Evolutionary conservation across 2,113 vertebrate genomes (phyloP).

Genomic region (Columba janthina): DNA sequence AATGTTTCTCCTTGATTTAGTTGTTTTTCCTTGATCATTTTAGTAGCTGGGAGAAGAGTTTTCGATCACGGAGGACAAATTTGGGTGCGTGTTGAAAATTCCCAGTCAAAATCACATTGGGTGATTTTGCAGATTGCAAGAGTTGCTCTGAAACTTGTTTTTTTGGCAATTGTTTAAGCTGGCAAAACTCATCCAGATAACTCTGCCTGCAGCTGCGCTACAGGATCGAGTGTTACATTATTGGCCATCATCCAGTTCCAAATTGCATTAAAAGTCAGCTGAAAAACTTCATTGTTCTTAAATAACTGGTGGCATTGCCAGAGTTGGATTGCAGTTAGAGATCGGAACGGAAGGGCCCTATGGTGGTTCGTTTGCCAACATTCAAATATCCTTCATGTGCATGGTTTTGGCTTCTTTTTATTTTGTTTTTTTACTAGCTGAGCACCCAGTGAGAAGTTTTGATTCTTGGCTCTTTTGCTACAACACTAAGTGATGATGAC

Average conservation of each 20-base stretch:
- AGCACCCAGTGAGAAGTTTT: not conserved
- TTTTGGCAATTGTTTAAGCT: not conserved
- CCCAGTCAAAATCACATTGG: not conserved
- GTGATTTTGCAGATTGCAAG: not conserved
- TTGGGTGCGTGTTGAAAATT: not conserved
- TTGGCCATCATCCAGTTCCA: conserved; percentile 43
- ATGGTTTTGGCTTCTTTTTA: not conserved
- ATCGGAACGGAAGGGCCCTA: not conserved
- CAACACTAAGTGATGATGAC: not conserved
- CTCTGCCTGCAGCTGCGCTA: conserved; percentile 46
- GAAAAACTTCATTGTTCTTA: conserved; percentile 65
- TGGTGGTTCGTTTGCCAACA: not conserved
- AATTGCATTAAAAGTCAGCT: conserved; percentile 63
- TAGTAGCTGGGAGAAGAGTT: not conserved
- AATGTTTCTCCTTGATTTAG: not conserved
- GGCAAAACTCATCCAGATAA: not conserved
- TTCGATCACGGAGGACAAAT: not conserved
- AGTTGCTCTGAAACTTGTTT: not conserved
- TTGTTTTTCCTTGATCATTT: not conserved
- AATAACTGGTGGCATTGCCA: conserved; percentile 29
- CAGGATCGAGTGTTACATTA: conserved; percentile 12
- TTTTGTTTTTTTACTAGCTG: not conserved
- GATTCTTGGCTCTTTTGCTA: not conserved
- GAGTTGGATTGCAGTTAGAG: conserved; percentile 22
- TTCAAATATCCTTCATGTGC: not conserved